A percentile compares a stretch with the other conserved stretches of the same genome.
phyloP scores from a whole-genome alignment of 2,888 invertebrate species.

The Cybosia mesomella region DNA sequence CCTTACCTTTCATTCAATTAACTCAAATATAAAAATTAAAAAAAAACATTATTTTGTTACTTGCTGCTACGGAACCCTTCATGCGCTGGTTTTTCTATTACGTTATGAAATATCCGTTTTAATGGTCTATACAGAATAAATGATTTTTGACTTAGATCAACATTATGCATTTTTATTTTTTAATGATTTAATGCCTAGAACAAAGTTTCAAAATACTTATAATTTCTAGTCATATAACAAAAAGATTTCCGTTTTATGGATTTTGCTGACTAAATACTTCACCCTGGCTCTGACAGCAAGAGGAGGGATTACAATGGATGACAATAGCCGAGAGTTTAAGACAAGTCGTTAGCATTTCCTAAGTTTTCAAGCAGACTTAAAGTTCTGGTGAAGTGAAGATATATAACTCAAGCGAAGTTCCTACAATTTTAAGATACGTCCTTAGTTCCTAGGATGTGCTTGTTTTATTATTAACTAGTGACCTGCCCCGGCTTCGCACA shows the following conservation, averaged over 20 bases:
- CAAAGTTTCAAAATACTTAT: too few species aligned
- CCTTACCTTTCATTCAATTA: too few species aligned
- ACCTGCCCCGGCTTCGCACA: too few species aligned
- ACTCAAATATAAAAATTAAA: too few species aligned
- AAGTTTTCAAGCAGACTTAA: constrained; percentile 22
- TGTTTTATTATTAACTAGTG: background rate
- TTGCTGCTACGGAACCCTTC: too few species aligned
- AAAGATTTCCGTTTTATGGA: background rate
- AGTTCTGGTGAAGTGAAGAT: constrained; percentile 22
- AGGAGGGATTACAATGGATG: constrained; percentile 3
- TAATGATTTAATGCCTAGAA: too few species aligned
- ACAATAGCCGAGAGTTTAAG: constrained; percentile 19
- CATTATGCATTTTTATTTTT: too few species aligned
- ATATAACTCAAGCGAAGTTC: constrained; percentile 19
- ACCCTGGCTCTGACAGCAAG: constrained; percentile 8
- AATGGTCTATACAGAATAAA: too few species aligned
- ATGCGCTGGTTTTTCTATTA: too few species aligned
- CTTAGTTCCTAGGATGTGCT: background rate
- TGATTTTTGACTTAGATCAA: too few species aligned
- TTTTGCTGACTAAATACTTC: background rate
- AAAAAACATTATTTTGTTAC: too few species aligned
- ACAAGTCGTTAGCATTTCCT: constrained; percentile 29
- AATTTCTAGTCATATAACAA: background rate
- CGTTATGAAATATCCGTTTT: too few species aligned
- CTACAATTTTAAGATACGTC: constrained; percentile 23